Evolutionary conservation across 2,888 invertebrate genomes (phyloP).

Genomic region (Ornithoptera priamus): DNA sequence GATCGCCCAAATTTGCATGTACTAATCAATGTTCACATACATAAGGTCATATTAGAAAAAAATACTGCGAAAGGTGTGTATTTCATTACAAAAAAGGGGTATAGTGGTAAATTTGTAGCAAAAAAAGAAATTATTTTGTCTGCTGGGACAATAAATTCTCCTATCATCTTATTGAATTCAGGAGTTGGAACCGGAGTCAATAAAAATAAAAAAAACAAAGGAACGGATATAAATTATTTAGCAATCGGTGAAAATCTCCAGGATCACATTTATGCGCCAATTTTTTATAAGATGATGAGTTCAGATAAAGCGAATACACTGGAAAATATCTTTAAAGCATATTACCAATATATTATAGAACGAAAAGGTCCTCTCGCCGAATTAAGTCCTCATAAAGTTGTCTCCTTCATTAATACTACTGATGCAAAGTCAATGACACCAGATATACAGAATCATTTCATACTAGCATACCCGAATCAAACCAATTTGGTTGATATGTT

Average conservation of each 20-base stretch:
- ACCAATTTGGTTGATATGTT: slow-evolving; percentile 48
- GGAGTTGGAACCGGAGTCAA: slow-evolving; percentile 46
- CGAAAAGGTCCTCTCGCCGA: slow-evolving; percentile 70
- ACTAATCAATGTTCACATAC: slow-evolving; percentile 41
- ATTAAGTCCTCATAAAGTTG: slow-evolving; percentile 59
- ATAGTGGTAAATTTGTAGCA: slow-evolving; percentile 36
- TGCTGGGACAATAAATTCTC: slow-evolving; percentile 46
- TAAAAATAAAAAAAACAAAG: slow-evolving; percentile 39
- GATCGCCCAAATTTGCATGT: slow-evolving; percentile 43
- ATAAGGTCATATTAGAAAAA: slow-evolving; percentile 41
- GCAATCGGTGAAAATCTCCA: slow-evolving; percentile 50
- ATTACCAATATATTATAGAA: slow-evolving; percentile 68
- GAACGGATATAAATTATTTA: slow-evolving; percentile 35
- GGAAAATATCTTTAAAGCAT: slow-evolving; percentile 47
- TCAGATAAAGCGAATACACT: slow-evolving; percentile 44
- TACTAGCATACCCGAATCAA: slow-evolving; percentile 49
- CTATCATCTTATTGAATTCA: slow-evolving; percentile 47
- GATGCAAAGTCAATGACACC: slow-evolving; percentile 50
- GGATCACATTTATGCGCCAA: slow-evolving; percentile 48
- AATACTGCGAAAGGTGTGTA: slow-evolving; percentile 39
- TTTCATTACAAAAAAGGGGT: slow-evolving; percentile 40
- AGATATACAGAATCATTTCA: slow-evolving; percentile 54
- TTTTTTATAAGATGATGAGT: slow-evolving; percentile 52
- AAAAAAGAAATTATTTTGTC: slow-evolving; percentile 46
- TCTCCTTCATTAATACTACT: slow-evolving; percentile 54